These are phyloP conservation scores for Ranitomeya imitator DNA, from an alignment of 2,113 vertebrate species.

Conservation along the genomic window DNA sequence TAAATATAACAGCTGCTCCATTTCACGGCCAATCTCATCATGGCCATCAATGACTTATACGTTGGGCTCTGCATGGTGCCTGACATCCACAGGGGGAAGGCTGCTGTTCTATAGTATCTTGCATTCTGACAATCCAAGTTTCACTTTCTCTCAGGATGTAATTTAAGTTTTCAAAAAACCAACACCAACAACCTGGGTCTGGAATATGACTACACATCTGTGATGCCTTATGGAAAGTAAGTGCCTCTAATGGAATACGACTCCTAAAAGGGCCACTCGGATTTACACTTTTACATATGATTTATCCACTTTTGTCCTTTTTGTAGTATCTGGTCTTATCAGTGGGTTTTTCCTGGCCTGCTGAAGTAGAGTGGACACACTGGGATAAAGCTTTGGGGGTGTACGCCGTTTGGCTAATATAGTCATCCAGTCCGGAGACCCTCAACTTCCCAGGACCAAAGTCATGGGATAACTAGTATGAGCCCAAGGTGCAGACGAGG, in stretches of 20 bases:
- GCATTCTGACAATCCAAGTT: not conserved
- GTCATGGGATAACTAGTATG: no score
- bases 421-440: no score
- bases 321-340: no score
- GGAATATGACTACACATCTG: conserved; percentile 70
- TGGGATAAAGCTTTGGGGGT: no score
- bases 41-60: not conserved
- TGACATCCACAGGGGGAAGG: not conserved
- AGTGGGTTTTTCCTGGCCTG: no score
- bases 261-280: not conserved
- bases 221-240: conserved; percentile 73
- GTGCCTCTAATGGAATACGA: conserved; percentile 9
- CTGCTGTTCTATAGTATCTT: not conserved
- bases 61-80: no score
- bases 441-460: no score
- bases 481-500: no score
- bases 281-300: no score
- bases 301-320: no score
- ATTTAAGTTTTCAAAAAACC: conserved; percentile 66
- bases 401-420: no score
- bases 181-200: conserved; percentile 68
- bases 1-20: not conserved
- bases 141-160: conserved; percentile 62
- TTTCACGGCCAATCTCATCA: not conserved
- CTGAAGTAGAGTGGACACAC: no score